phyloP scores from a whole-genome alignment of 2,113 vertebrate species.

The Camelus dromedarius region DNA sequence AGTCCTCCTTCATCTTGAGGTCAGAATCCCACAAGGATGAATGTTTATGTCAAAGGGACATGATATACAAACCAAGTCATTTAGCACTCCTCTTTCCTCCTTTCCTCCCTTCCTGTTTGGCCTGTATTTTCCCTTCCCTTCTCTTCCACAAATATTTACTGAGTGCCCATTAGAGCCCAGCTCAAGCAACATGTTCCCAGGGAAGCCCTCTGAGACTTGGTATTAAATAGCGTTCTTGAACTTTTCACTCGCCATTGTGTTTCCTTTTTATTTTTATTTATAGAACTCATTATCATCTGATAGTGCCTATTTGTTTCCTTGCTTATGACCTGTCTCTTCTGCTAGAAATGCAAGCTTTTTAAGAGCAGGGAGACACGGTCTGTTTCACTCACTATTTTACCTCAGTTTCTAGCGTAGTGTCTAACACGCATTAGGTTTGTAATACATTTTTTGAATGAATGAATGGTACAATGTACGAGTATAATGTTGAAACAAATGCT shows the following conservation, averaged over 20 bases:
- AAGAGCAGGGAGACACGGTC: neutral
- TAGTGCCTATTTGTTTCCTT: neutral
- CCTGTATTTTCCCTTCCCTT: neutral
- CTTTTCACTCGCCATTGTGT: neutral
- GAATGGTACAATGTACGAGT: neutral
- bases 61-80: neutral
- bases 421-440: neutral
- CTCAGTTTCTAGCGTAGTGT: neutral
- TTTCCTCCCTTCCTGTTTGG: neutral
- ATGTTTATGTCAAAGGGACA: neutral
- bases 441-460: constrained; percentile 3
- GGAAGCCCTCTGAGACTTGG: neutral
- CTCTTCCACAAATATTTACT: neutral
- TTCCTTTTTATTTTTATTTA: constrained; percentile 29
- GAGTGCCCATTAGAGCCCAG: neutral
- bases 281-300: neutral
- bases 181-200: neutral
- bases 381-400: neutral
- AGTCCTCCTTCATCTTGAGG: neutral
- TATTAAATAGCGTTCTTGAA: neutral
- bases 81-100: neutral
- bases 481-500: neutral
- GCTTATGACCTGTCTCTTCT: neutral
- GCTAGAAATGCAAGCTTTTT: neutral
- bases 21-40: neutral